phyloP scores from a whole-genome alignment of 1,140 invertebrate species.

The Calephelis virginiensis region DNA sequence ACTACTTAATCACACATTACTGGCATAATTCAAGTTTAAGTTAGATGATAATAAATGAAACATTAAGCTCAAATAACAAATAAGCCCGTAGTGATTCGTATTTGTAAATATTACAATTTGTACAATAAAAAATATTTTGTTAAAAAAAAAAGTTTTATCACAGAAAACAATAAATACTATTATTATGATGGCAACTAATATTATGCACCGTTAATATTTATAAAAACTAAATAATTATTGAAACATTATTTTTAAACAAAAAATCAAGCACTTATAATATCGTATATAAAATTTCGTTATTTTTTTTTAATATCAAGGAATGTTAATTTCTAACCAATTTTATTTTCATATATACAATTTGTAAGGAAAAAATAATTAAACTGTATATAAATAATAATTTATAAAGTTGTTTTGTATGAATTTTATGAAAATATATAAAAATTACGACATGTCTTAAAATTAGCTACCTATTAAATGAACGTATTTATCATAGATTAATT shows the following conservation, averaged over 20 bases:
- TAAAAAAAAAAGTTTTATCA: conserved; percentile 53
- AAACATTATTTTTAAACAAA: conserved; percentile 15
- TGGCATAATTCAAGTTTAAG: too few species aligned
- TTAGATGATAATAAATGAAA: neutral
- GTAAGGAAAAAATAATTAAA: neutral
- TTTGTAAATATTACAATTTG: conserved; percentile 16
- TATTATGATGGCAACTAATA: conserved; percentile 64
- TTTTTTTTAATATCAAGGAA: conserved; percentile 39
- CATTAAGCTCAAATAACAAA: neutral
- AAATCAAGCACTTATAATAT: conserved; percentile 2
- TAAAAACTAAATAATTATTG: conserved; percentile 27
- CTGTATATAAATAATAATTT: too few species aligned
- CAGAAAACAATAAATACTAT: conserved; percentile 71
- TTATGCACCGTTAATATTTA: conserved; percentile 50
- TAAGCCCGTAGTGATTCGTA: neutral
- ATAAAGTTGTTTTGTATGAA: too few species aligned
- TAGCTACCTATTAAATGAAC: too few species aligned
- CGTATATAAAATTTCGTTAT: conserved; percentile 27
- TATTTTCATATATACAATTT: conserved; percentile 26
- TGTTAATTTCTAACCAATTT: conserved; percentile 43
- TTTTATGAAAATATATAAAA: too few species aligned
- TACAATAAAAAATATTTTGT: conserved; percentile 19
- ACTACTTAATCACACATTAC: too few species aligned
- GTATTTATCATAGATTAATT: too few species aligned
- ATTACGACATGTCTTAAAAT: too few species aligned